Percentiles rank a stretch among this genome's conserved stretches.
Evolutionary conservation across 2,113 vertebrate genomes (phyloP).

Genomic region (Neolamprologus caudopunctatus): DNA sequence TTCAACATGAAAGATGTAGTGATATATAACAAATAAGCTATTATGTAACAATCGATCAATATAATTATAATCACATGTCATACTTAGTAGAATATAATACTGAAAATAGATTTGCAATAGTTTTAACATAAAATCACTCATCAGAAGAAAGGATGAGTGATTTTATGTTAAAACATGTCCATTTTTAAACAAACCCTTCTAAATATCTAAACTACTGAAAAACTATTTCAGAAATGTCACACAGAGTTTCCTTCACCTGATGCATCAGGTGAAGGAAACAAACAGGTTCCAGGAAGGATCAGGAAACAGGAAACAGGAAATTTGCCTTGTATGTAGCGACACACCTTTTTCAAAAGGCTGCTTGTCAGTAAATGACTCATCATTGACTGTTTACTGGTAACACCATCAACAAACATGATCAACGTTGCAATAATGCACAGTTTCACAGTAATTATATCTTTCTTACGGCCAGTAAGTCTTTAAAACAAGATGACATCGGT

Average conservation of each 20-base stretch:
- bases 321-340: neutral
- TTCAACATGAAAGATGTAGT: neutral
- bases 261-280: neutral
- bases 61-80: neutral
- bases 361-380: neutral
- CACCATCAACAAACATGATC: neutral
- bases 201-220: neutral
- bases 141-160: fast-evolving
- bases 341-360: neutral
- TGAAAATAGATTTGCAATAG: neutral
- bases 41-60: neutral
- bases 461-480: neutral
- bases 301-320: neutral
- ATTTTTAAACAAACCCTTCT: neutral
- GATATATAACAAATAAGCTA: neutral
- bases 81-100: neutral
- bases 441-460: neutral
- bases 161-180: neutral
- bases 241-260: too few relatives aligned
- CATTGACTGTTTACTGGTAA: neutral
- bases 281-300: neutral
- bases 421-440: neutral
- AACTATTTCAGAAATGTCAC: neutral
- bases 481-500: fast-evolving
- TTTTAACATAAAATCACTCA: neutral